Evolutionary conservation across 2,888 invertebrate species (phyloP), one percentile per base, ranked within the genome.

Genomic region (Pasiphila rectangulata): DNA sequence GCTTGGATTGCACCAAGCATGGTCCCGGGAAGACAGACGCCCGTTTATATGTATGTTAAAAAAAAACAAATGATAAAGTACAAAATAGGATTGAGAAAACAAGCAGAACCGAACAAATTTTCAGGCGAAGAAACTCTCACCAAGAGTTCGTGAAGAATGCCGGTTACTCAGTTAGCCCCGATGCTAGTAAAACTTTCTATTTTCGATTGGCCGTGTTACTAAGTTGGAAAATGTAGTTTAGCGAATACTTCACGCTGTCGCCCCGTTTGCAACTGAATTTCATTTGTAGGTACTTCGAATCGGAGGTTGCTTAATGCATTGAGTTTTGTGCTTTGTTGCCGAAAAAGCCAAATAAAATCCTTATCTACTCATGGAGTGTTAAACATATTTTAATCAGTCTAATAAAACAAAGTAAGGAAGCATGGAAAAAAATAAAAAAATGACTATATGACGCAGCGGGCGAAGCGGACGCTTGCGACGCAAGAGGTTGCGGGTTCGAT

Each of bases 161-260:
- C 79, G 79, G 83, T 85, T 85, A 83, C 78, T 78, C 72, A 78
- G 83, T 82, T 82, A 83, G 76, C 69, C 71, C 62, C 70, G 75
- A 77, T 75, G 69, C 72, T 72, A 68, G 70, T 54, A 58, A 64
- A 87, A 87, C 79, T 86, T 85, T 81, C 71, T 83, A 84, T 85
- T 85, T 87, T 86, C 83, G 83, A 86, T 86, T 85, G 83, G 69
- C 75, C 74, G 75, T 77, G 83, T 84, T 83, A 83, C 77, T 75
- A 80, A 84, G 77, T 86, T 83, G 61, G 75, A 67, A 73, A 83
- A 83, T 79, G 77, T 77, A 81, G 82, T 85, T 83, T 75, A 69
- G 71, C 61, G 62, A 72, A 71, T 69, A 76, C 70, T 81, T 83
- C 72, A 72, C 75, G 69, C 71, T 75, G 72, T 75, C 73, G 64